Evolutionary conservation across 2,113 vertebrate genomes (phyloP), one percentile per base, ranked within the genome.

Genomic region (Scatophagus argus): DNA sequence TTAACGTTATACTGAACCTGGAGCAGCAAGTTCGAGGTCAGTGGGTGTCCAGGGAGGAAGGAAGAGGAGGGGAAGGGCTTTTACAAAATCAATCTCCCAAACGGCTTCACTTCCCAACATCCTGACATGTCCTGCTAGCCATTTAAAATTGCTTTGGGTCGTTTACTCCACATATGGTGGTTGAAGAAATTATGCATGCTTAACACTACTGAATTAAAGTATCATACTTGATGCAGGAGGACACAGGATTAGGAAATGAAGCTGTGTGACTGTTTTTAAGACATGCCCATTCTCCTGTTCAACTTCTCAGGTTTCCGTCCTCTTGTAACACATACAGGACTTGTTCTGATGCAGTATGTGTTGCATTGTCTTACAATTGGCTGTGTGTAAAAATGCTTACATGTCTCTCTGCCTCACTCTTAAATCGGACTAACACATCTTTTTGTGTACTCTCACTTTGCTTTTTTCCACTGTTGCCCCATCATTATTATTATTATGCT

Each of bases 1-100:
- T 99, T 92, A 97, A 96, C 90, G 96, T 99, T 95, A 99, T 99
- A 93, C 96, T 99, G 94, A 97, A 97, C 95, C 96, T 99, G 97
- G 98, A 99, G 95, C 97, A 98, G 95, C 98, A 99, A 97, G 98
- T 99, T 93, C 95, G 98, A 99, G 98, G 98, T 99, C 96, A 99
- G 98, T 98, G 96, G 95, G 96, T 94, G 92, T 95, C 89, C 93
- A 94, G 92, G 93, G 92, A 87, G 82, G 83, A 83, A 91, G 86
- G 84, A 87, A 74, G 46, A 82, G 62, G 85, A 90, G 89, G 81
- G 75, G 80, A 86, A 86, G 77, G 82, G 76, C 69, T 66, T 77
- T 69, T 73, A 79, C 68, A 78, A 76, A 58, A 39, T 46, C 74
- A 84, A 88, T 82, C 91, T 77, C 56, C 47, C 71, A 84, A 75